phyloP scores from a whole-genome alignment of 1,140 invertebrate genomes.

The Diplogasteroides magnus region DNA sequence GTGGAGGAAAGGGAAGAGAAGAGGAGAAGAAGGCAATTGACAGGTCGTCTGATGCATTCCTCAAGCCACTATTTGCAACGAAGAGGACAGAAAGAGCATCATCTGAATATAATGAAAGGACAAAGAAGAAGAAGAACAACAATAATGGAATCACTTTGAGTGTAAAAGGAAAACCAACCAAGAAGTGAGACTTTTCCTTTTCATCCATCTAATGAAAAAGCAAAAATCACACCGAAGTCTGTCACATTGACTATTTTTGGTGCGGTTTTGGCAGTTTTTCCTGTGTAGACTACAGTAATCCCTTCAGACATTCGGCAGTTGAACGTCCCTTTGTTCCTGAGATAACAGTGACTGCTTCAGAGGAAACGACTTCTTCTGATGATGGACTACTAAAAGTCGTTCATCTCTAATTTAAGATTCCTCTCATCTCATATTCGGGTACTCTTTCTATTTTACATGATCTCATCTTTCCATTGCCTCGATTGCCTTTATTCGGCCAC shows the following conservation, averaged over 20 bases:
- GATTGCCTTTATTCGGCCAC: too few species aligned
- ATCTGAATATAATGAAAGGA: conserved; percentile 34
- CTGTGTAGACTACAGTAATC: too few species aligned
- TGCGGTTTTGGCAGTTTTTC: too few species aligned
- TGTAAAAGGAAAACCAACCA: background rate
- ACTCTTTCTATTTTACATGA: too few species aligned
- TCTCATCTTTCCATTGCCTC: too few species aligned
- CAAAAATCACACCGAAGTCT: too few species aligned
- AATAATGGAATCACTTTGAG: background rate
- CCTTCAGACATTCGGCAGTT: background rate
- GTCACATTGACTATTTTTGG: background rate
- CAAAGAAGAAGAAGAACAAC: conserved; percentile 10
- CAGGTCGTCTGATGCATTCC: conserved; percentile 23
- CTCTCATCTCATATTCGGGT: background rate
- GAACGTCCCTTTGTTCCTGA: background rate
- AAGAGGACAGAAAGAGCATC: conserved; percentile 14
- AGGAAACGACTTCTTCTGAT: background rate
- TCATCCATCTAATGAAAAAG: background rate
- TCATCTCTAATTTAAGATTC: background rate
- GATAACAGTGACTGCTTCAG: background rate
- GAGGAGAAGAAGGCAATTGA: conserved; percentile 7
- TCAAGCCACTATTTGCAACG: conserved; percentile 28
- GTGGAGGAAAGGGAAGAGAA: conserved; percentile 5
- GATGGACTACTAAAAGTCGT: background rate
- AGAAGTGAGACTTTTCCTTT: background rate